Conservation (phyloP, 2,113 vertebrate species). For the Potamarius usumacintae region DNA sequence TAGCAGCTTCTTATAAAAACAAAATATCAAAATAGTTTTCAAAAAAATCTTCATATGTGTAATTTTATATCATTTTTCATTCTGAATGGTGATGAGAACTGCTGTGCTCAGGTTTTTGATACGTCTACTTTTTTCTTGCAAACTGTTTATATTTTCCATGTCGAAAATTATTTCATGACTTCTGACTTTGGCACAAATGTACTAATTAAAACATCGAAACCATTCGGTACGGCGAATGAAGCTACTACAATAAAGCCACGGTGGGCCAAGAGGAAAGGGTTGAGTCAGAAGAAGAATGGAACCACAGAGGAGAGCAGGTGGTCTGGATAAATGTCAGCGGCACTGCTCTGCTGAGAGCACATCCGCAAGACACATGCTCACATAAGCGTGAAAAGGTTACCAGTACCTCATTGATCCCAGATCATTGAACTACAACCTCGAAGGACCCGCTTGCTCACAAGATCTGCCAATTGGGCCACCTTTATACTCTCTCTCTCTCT, state of each 20-base stretch:
- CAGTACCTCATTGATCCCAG: conserved; percentile 54
- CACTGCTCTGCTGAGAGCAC: conserved; percentile 47
- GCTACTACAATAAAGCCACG: neutral
- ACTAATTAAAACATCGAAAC: neutral
- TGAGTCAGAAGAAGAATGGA: conserved; percentile 35
- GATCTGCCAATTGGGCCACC: neutral
- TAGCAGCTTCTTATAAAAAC: neutral
- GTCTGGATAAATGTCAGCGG: conserved; percentile 59
- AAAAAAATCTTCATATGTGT: too few relatives aligned
- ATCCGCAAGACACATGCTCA: conserved; percentile 50
- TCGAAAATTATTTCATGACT: neutral
- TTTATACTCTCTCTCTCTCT: neutral
- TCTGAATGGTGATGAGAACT: too few relatives aligned
- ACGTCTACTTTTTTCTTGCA: too few relatives aligned
- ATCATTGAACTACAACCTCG: conserved; percentile 44
- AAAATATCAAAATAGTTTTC: too few relatives aligned
- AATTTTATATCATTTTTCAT: too few relatives aligned
- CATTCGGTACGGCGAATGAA: neutral
- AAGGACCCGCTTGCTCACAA: conserved; percentile 20
- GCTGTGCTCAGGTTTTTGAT: too few relatives aligned
- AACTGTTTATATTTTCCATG: too few relatives aligned
- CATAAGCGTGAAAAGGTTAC: conserved; percentile 57
- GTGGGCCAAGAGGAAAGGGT: neutral
- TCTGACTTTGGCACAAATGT: neutral
- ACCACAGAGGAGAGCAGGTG: conserved; percentile 44